Percentiles rank a stretch among this genome's conserved stretches.
phyloP scores from a whole-genome alignment of 2,113 vertebrate species.

The Dicaeum eximium region DNA sequence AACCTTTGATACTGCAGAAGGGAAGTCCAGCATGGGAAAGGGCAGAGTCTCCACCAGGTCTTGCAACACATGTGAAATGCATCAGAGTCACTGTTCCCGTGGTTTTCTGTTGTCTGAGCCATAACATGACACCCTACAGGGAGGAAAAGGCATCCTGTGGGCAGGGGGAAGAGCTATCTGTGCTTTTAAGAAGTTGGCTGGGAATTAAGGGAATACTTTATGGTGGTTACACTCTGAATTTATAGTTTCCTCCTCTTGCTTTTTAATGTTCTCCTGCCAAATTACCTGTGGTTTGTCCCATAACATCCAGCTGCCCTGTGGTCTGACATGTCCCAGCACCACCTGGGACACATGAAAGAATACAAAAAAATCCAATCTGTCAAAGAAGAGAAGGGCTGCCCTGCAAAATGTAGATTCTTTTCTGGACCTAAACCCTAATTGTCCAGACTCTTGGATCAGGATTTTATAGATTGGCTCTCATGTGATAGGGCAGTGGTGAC shows the following conservation, averaged over 20 bases:
- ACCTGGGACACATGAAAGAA: constrained; percentile 31
- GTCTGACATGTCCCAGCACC: constrained; percentile 27
- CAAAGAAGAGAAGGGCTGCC: background rate
- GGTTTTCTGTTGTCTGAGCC: background rate
- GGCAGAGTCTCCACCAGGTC: background rate
- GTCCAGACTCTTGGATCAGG: background rate
- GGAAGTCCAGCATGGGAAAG: background rate
- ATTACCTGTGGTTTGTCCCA: constrained; percentile 21
- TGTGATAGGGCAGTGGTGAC: background rate
- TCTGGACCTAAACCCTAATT: background rate
- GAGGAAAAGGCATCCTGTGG: constrained; percentile 29
- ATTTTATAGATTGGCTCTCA: background rate
- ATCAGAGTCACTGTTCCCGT: background rate
- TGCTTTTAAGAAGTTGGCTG: constrained; percentile 42
- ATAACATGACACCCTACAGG: constrained; percentile 1
- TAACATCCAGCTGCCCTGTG: constrained; percentile 12
- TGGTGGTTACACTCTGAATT: constrained; percentile 58
- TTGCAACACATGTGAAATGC: constrained; percentile 41
- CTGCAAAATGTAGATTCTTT: background rate
- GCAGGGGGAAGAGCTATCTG: constrained; percentile 18
- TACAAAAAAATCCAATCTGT: background rate
- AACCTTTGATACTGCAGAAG: background rate
- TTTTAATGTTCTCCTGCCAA: constrained; percentile 58
- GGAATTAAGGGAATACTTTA: constrained; percentile 55
- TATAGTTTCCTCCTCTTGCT: constrained; percentile 59